Evolutionary conservation across 2,113 vertebrate genomes (phyloP).

Genomic region (Upupa epops): DNA sequence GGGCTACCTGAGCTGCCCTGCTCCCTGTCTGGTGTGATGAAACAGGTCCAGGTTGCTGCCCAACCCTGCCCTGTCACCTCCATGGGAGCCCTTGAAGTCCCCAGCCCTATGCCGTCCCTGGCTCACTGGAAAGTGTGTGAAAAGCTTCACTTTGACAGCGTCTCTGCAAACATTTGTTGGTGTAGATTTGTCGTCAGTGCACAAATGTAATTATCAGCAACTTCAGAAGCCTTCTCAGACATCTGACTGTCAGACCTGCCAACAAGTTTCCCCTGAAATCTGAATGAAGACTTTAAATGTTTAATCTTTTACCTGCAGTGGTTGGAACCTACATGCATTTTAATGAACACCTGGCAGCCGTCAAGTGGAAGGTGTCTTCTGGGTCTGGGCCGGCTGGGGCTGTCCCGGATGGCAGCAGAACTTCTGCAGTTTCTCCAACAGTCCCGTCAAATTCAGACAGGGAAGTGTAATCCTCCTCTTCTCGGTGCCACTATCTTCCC

Average conservation of each 20-base stretch:
- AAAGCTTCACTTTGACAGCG: not conserved
- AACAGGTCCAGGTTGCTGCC: not conserved
- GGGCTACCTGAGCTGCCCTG: not conserved
- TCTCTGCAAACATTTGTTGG: not conserved
- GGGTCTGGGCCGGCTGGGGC: not conserved
- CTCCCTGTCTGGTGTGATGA: not conserved
- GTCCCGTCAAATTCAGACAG: not conserved
- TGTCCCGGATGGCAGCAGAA: not conserved
- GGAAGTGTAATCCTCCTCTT: not conserved
- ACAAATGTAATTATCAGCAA: not conserved
- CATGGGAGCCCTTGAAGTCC: not conserved
- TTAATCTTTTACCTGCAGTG: not conserved
- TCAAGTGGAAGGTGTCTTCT: not conserved
- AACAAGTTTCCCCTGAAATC: not conserved
- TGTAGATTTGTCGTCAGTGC: not conserved
- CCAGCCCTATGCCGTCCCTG: not conserved
- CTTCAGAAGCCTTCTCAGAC: not conserved
- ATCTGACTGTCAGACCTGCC: not conserved
- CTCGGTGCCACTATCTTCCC: not conserved
- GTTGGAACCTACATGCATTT: not conserved
- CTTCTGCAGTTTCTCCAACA: not conserved
- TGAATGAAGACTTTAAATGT: not conserved
- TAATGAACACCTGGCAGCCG: not conserved
- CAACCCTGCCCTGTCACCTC: not conserved
- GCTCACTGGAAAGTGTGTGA: accelerated